Evolutionary conservation across 1,140 invertebrate genomes (phyloP).

Genomic region (Hyles vespertilio): DNA sequence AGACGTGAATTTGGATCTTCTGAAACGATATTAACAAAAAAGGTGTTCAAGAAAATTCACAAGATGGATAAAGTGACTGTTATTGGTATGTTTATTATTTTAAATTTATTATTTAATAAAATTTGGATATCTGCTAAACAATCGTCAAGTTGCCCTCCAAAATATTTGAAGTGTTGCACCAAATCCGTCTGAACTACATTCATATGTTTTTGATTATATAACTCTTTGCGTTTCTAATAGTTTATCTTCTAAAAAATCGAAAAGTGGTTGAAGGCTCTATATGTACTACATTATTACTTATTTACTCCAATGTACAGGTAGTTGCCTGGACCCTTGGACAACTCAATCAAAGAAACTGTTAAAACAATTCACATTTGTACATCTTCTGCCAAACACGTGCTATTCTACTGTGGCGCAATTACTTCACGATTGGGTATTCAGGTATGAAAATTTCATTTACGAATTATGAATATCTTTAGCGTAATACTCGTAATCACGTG

Average conservation of each 20-base stretch:
- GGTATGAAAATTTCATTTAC: constrained; percentile 19
- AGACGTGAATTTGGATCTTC: constrained; percentile 16
- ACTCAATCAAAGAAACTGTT: constrained; percentile 30
- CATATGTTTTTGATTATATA: too few relatives aligned
- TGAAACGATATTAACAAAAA: constrained; percentile 24
- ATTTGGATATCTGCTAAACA: too few relatives aligned
- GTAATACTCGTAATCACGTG: too few relatives aligned
- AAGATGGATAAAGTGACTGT: constrained; percentile 42
- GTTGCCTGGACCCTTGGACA: constrained; percentile 45
- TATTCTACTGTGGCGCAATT: constrained; percentile 38
- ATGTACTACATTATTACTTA: not conserved
- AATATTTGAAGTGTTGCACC: too few relatives aligned
- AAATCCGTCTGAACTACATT: too few relatives aligned
- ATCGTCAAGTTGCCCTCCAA: too few relatives aligned
- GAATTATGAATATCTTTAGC: too few relatives aligned
- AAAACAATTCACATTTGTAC: constrained; percentile 35
- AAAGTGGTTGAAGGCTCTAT: too few relatives aligned
- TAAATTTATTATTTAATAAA: not conserved
- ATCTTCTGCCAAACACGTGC: constrained; percentile 38
- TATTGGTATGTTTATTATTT: constrained; percentile 30
- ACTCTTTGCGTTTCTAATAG: too few relatives aligned
- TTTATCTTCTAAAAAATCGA: too few relatives aligned
- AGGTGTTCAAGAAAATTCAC: constrained; percentile 29
- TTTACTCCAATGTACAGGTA: constrained; percentile 26
- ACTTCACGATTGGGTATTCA: constrained; percentile 38